Conservation (phyloP, 2,888 invertebrate species). For the Tethea ocularis region DNA sequence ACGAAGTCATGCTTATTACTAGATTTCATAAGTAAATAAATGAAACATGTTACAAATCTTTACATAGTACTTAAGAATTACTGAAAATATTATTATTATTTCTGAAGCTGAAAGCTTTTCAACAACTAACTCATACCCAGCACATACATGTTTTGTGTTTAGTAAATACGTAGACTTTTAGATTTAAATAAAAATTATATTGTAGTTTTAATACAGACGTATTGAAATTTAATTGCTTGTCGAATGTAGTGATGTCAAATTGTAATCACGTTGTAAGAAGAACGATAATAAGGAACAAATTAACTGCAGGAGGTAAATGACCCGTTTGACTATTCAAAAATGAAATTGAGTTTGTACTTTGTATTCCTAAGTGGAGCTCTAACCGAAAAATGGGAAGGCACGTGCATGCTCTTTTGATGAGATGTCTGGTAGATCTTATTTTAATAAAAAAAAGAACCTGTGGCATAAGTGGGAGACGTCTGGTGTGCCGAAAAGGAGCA, state of each 20-base stretch:
- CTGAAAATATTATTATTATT: too few species aligned
- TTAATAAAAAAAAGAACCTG: slow-evolving; percentile 9
- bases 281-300: background rate
- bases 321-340: background rate
- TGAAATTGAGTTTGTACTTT: background rate
- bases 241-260: background rate
- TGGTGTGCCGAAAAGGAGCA: slow-evolving; percentile 11
- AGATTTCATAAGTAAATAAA: too few species aligned
- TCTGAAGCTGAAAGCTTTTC: too few species aligned
- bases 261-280: background rate
- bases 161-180: too few species aligned
- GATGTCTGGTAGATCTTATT: slow-evolving; percentile 10
- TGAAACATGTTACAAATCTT: too few species aligned
- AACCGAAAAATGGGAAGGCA: slow-evolving; percentile 5
- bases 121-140: too few species aligned
- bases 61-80: too few species aligned
- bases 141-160: too few species aligned
- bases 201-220: too few species aligned
- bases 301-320: background rate
- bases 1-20: too few species aligned
- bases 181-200: too few species aligned
- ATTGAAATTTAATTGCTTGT: too few species aligned
- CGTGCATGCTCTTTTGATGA: slow-evolving; percentile 11
- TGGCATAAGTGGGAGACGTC: slow-evolving; percentile 15
- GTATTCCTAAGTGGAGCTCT: background rate